These are phyloP conservation scores for Periplaneta americana DNA, from an alignment of 1,140 invertebrate genomes.

Conservation along the genomic window DNA sequence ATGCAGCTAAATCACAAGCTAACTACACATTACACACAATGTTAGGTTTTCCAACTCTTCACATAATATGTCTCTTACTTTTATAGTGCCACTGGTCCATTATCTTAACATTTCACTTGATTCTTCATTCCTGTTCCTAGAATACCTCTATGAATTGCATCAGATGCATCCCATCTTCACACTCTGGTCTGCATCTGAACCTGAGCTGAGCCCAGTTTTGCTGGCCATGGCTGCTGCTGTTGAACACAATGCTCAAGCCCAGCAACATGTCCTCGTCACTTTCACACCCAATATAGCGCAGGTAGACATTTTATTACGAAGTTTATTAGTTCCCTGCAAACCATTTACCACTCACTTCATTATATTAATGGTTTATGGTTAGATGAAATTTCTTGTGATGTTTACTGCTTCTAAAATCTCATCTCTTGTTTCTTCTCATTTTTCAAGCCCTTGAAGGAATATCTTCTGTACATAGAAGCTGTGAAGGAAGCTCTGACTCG, in stretches of 20 bases:
- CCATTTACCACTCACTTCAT: too few relatives aligned
- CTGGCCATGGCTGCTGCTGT: slow-evolving; percentile 44
- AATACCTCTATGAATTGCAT: slow-evolving; percentile 48
- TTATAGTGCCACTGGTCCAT: too few relatives aligned
- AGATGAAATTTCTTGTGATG: too few relatives aligned
- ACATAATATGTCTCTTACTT: too few relatives aligned
- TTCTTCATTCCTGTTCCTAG: slow-evolving; percentile 23
- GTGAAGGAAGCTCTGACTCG: slow-evolving; percentile 60
- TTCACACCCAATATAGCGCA: slow-evolving; percentile 17
- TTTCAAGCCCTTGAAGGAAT: slow-evolving; percentile 57
- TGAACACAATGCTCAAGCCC: slow-evolving; percentile 42
- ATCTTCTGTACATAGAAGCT: slow-evolving; percentile 60
- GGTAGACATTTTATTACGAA: slow-evolving; percentile 16
- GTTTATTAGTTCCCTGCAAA: too few relatives aligned
- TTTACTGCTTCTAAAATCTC: too few relatives aligned
- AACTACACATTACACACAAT: too few relatives aligned
- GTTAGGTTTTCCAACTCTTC: too few relatives aligned
- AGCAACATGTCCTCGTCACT: slow-evolving; percentile 42
- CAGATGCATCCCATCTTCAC: slow-evolving; percentile 50
- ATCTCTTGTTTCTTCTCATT: not conserved
- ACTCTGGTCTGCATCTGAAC: slow-evolving; percentile 46
- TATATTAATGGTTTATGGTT: too few relatives aligned
- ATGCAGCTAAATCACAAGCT: too few relatives aligned
- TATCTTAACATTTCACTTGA: not conserved
- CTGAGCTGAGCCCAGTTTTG: slow-evolving; percentile 43